phyloP scores from a whole-genome alignment of 2,888 invertebrate species.

The Ryuthela nishihirai region DNA sequence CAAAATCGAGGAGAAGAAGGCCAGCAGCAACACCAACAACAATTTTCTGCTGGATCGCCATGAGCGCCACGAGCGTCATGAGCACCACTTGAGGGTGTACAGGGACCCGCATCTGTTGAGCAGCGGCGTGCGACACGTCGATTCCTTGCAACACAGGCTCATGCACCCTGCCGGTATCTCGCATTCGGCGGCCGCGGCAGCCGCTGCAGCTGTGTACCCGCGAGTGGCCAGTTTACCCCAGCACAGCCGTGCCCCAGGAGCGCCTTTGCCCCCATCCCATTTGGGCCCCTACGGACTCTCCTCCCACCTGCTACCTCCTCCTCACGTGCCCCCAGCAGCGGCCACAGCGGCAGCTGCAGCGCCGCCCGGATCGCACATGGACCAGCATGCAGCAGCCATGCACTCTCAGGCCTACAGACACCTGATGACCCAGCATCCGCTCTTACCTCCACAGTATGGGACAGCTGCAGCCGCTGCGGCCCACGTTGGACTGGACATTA shows the following conservation, averaged over 20 bases:
- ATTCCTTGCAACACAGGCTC: constrained; percentile 14
- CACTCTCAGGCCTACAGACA: constrained; percentile 31
- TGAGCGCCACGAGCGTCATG: constrained; percentile 14
- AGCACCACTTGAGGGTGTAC: too few relatives aligned
- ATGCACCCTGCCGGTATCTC: constrained; percentile 23
- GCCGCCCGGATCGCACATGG: constrained; percentile 2
- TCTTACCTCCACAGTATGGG: constrained; percentile 23
- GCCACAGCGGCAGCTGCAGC: too few relatives aligned
- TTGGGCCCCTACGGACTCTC: constrained; percentile 27
- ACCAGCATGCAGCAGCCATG: constrained; percentile 18
- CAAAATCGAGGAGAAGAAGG: too few relatives aligned
- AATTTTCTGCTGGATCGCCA: constrained; percentile 13
- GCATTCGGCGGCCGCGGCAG: constrained; percentile 20
- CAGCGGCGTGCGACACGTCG: constrained; percentile 11
- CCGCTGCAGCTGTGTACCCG: constrained; percentile 23
- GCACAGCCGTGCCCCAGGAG: constrained; percentile 7
- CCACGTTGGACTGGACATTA: constrained; percentile 20
- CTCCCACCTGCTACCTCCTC: constrained; percentile 8
- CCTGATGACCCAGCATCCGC: constrained; percentile 16
- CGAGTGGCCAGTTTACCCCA: constrained; percentile 10
- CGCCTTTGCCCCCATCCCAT: constrained; percentile 18
- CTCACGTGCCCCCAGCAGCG: neutral
- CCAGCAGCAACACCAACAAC: too few relatives aligned
- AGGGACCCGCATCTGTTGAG: constrained; percentile 8
- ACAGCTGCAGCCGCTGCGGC: constrained; percentile 2